A percentile compares a stretch with the other conserved stretches of the same genome.
Conservation (phyloP, 2,888 invertebrate species). For the Campopleginae sp. region DNA sequence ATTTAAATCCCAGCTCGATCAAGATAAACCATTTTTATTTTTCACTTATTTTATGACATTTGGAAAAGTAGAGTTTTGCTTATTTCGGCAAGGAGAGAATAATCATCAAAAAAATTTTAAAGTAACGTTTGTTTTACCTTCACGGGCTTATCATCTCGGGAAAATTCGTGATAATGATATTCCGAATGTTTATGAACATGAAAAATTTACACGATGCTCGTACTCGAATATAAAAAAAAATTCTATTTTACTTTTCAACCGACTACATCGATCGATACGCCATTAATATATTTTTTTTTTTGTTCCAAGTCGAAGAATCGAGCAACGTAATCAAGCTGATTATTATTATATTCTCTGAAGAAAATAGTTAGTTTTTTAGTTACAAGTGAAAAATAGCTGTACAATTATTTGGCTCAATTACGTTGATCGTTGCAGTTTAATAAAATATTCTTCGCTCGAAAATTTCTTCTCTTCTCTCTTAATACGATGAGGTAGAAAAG, state of each 20-base stretch:
- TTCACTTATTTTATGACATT: neutral
- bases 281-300: neutral
- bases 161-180: neutral
- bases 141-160: neutral
- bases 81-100: constrained; percentile 1
- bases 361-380: neutral
- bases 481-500: constrained; percentile 24
- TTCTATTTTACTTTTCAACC: neutral
- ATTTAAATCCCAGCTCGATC: neutral
- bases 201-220: constrained; percentile 18
- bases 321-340: neutral
- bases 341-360: neutral
- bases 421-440: neutral
- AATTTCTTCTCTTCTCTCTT: neutral
- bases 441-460: neutral
- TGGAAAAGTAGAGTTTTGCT: neutral
- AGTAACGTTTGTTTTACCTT: neutral
- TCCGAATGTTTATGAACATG: constrained; percentile 7
- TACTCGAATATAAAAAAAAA: constrained; percentile 7
- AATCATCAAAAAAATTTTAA: no score
- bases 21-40: neutral
- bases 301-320: neutral
- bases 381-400: neutral
- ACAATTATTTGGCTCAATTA: neutral
- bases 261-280: neutral